Conservation (phyloP, 1,140 invertebrate species). For the Linepithema humile region DNA sequence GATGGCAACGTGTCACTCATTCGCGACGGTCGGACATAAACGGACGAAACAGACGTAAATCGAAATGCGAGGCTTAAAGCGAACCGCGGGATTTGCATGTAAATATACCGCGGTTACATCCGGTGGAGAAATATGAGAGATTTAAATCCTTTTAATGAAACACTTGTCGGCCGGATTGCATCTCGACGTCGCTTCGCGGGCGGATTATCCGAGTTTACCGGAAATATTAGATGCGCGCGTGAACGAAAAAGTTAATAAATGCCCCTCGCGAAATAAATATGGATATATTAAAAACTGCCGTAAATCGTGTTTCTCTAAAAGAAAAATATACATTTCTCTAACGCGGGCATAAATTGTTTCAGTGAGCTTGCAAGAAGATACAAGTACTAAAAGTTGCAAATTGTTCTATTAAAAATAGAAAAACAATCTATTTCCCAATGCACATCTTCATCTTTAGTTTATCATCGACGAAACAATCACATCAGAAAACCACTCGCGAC, state of each 20-base stretch:
- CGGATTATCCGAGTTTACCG: slow-evolving; percentile 32
- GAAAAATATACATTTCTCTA: neutral
- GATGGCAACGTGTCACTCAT: slow-evolving; percentile 51
- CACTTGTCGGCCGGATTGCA: slow-evolving; percentile 33
- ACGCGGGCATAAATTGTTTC: no score
- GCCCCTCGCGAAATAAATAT: neutral
- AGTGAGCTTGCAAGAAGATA: no score
- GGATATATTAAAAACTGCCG: neutral
- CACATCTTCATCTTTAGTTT: neutral
- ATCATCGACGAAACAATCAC: neutral
- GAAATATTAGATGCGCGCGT: neutral
- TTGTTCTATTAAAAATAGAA: no score
- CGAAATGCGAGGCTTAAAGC: slow-evolving; percentile 13
- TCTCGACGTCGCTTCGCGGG: neutral
- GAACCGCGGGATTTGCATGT: slow-evolving; percentile 55
- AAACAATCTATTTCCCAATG: neutral
- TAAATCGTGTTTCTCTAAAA: neutral
- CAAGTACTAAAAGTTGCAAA: no score
- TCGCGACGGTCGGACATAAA: slow-evolving; percentile 10
- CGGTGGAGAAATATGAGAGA: neutral
- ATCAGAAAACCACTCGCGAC: neutral
- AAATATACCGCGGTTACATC: slow-evolving; percentile 51
- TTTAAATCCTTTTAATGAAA: slow-evolving; percentile 57
- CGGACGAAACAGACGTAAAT: no score
- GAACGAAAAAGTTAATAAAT: neutral